Conservation (phyloP, 2,888 invertebrate species). For the Watsonalla binaria region DNA sequence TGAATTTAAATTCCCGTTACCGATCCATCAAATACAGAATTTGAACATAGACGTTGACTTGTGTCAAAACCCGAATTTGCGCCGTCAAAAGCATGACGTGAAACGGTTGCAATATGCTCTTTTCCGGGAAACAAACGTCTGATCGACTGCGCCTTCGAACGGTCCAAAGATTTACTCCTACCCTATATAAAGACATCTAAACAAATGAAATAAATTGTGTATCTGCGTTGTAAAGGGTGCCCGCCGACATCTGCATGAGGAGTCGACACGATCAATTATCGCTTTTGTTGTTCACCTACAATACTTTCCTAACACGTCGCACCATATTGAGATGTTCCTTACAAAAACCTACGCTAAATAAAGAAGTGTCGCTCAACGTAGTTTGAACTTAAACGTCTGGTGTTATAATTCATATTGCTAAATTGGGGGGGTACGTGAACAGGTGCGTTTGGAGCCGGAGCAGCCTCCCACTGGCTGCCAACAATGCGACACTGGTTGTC, state of each 20-base stretch:
- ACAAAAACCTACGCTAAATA: slow-evolving; percentile 37
- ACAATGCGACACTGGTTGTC: slow-evolving; percentile 54
- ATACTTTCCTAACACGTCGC: slow-evolving; percentile 55
- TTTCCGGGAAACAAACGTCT: slow-evolving; percentile 6
- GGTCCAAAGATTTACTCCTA: slow-evolving; percentile 53
- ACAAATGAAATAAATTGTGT: slow-evolving; percentile 53
- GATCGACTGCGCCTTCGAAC: slow-evolving; percentile 24
- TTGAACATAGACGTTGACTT: neutral
- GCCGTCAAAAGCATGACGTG: neutral
- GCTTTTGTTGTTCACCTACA: slow-evolving; percentile 58
- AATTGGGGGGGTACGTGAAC: slow-evolving; percentile 36
- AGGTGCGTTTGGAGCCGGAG: slow-evolving; percentile 66
- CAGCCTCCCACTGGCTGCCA: slow-evolving; percentile 69
- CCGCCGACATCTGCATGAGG: slow-evolving; percentile 59
- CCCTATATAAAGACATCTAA: slow-evolving; percentile 48
- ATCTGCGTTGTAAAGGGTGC: slow-evolving; percentile 50
- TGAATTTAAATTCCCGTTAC: too few relatives aligned
- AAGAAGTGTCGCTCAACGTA: slow-evolving; percentile 18
- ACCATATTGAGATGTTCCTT: slow-evolving; percentile 48
- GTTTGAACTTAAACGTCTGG: slow-evolving; percentile 27
- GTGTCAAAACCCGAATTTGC: neutral
- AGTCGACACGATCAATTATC: slow-evolving; percentile 68
- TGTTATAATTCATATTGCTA: slow-evolving; percentile 37
- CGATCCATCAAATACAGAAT: neutral
- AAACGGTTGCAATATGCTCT: neutral